Base-by-base conservation (phyloP, 2,113 vertebrate species). In the Noturus placidus region DNA sequence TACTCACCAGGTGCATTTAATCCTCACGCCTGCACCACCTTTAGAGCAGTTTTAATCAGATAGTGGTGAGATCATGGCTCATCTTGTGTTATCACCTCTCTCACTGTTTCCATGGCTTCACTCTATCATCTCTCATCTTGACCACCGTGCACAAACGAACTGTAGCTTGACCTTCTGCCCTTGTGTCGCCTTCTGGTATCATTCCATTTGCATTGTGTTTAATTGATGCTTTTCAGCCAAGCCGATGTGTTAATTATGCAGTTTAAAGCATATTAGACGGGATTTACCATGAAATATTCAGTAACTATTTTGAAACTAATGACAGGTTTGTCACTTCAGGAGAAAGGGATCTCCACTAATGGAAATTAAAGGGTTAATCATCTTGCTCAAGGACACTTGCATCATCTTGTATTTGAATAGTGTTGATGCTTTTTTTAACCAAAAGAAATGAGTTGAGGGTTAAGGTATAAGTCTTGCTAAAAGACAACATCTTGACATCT, bases 1-100 rank as follows among this genome's bases (percentile, higher is more conserved):
- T 50, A 70, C 65, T 42, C 35, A 46, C 35, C 83, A 88, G 91
- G 89, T 84, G 87, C 85, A 89, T 91, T 91, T 91, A 90, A 88
- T 82, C 76, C 79, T 77, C 86, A 80, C 33, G 59, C 87, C 81
- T 42, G 88, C 86, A 83, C 89, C 59, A 89, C 76, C 79, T 13
- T 65, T 85, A 79, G 89, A 80, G 76, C 5, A 84, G 79, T 42
- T 90, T 89, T 92, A 86, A 88, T 92, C 89, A 93, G 90, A 92
- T 91, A 90, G 79, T 90, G 91, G 89, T 91, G 91, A 86, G 87
- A 79, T 92, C 92, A 88, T 81, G 54, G 50, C 42, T 77, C 85
- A 79, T 30, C 88, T 88, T 89, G 90, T 83, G 90, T 93, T 92
- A 92, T 89, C 89, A 67, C 84, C 14, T 76, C 82, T 57, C 38